Evolutionary conservation across 2,888 invertebrate genomes (phyloP), one percentile per base, ranked within the genome.

Genomic region (Chorisops tibialis): DNA sequence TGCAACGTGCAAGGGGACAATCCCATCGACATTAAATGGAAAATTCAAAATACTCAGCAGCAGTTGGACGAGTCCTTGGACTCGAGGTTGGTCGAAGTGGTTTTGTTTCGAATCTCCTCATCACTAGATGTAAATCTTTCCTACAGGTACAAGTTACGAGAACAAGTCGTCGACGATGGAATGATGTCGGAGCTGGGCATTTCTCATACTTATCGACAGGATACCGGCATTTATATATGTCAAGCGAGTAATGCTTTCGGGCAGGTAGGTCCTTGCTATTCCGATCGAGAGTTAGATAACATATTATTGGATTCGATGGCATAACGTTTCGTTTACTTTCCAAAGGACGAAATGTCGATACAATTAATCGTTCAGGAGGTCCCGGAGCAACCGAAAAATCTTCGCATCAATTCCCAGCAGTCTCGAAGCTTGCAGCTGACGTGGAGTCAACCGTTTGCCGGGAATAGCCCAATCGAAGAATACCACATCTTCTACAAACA

Each of bases 401-500:
- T 94, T 67, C 84, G 89, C 69, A 88, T 93, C 54, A 87, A 89
- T 71, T 91, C 93, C 68, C 91, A 91, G 73, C 88, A 90, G 70
- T 92, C 93, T 62, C 83, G 92, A 63, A 86, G 89, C 22, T 86
- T 93, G 66, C 89, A 91, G 70, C 82, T 96, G 70, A 88, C 91
- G 1, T 96, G 95, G 96, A 89, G 88, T 30, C 88, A 89, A 68
- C 93, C 93, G 9, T 92, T 92, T 73, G 89, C 91, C 67, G 93
- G 93, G 64, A 93, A 93, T 72, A 92, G 92, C 75, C 90, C 91
- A 22, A 89, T 96, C 66, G 88, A 88, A 64, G 89, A 88, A 75
- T 95, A 93, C 75, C 89, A 92, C 65, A 86, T 95, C 37, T 93
- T 93, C 77, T 93, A 91, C 75, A 95, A 93, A 76, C 87, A 89